These are phyloP conservation scores for Meteorus sp. DNA, from an alignment of 1,140 invertebrate genomes.

Conservation along the genomic window DNA sequence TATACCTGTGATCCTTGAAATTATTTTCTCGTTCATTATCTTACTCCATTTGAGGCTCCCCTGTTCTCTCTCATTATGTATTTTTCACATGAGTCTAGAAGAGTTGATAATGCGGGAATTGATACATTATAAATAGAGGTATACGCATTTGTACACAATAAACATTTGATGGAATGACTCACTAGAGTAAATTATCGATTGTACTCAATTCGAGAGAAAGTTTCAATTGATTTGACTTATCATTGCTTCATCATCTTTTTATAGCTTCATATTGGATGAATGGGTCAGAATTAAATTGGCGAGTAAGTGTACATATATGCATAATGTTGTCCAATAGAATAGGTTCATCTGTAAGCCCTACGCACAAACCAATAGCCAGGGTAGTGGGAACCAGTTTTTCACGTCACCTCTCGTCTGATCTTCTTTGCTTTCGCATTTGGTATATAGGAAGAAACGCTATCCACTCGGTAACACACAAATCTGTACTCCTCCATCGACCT, in stretches of 20 bases:
- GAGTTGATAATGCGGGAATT: no score
- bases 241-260: not conserved
- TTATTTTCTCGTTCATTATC: no score
- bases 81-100: no score
- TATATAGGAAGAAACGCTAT: slow-evolving; percentile 14
- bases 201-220: no score
- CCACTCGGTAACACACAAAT: slow-evolving; percentile 12
- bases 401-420: slow-evolving; percentile 38
- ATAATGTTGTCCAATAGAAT: not conserved
- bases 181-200: no score
- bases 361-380: not conserved
- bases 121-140: no score
- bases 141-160: no score
- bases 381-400: slow-evolving; percentile 47
- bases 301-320: not conserved
- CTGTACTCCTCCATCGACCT: slow-evolving; percentile 25
- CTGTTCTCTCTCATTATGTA: no score
- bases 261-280: not conserved
- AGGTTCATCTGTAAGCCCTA: not conserved
- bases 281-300: not conserved
- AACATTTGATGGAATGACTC: no score
- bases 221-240: no score
- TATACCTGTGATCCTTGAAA: no score
- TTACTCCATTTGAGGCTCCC: no score
- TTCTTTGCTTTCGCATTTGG: slow-evolving; percentile 36